Conservation (phyloP, 2,113 vertebrate genomes). For the Bungarus multicinctus region DNA sequence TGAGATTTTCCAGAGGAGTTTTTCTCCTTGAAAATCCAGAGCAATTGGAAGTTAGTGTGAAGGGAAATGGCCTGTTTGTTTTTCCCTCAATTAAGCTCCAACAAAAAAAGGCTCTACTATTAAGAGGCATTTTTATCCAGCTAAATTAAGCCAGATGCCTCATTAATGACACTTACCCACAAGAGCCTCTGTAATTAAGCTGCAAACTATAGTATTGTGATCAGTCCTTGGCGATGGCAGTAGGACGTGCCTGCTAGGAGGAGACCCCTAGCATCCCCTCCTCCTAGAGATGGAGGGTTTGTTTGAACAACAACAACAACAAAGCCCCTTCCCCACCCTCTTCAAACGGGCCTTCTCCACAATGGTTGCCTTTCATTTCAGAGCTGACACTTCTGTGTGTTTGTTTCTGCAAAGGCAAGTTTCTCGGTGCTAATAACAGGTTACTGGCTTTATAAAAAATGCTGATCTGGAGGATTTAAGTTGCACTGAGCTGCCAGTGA, state of each 20-base stretch:
- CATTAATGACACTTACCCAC: constrained; percentile 74
- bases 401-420: constrained; percentile 46
- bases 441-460: constrained; percentile 40
- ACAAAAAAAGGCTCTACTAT: constrained; percentile 59
- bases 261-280: background rate
- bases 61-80: constrained; percentile 47
- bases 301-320: background rate
- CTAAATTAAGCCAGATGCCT: constrained; percentile 74
- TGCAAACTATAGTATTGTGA: constrained; percentile 62
- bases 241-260: constrained; percentile 27
- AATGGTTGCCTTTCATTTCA: constrained; percentile 35
- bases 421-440: constrained; percentile 54
- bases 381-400: constrained; percentile 32
- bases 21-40: accelerated
- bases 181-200: constrained; percentile 76
- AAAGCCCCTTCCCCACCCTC: constrained; percentile 1
- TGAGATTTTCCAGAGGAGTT: background rate
- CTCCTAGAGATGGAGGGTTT: background rate
- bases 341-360: constrained; percentile 8
- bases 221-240: constrained; percentile 34
- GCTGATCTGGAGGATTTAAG: constrained; percentile 30
- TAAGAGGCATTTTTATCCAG: constrained; percentile 70
- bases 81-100: constrained; percentile 64
- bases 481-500: constrained; percentile 8
- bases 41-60: constrained; percentile 9